A percentile compares a stretch with the other conserved stretches of the same genome.
These are phyloP conservation scores for Pachyseris speciosa DNA, from an alignment of 64 coral and sea anemone species.

Conservation along the genomic window DNA sequence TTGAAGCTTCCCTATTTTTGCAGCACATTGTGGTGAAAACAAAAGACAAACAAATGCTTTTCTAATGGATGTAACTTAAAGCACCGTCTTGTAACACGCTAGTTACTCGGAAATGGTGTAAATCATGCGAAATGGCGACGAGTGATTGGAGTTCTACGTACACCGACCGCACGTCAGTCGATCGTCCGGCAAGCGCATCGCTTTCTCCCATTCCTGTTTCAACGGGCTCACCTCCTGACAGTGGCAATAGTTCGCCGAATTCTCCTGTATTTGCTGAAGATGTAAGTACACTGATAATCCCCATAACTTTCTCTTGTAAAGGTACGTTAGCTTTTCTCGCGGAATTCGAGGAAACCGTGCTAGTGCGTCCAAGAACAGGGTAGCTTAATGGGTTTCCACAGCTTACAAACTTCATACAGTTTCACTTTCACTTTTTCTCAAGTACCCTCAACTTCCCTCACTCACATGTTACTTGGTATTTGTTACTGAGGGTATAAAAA, in stretches of 20 bases:
- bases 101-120: not conserved
- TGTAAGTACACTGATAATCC: no score
- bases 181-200: not conserved
- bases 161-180: slow-evolving; percentile 29
- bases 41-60: not conserved
- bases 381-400: no score
- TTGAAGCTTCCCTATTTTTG: not conserved
- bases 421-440: no score
- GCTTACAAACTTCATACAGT: no score
- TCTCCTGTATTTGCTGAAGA: slow-evolving; percentile 62
- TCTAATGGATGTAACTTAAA: slow-evolving; percentile 45
- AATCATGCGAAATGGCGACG: slow-evolving; percentile 37
- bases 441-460: no score
- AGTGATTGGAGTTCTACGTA: slow-evolving; percentile 51
- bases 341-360: not conserved
- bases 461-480: no score
- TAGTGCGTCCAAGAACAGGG: no score
- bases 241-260: slow-evolving; percentile 86
- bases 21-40: not conserved
- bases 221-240: slow-evolving; percentile 71
- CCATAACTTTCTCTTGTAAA: not conserved
- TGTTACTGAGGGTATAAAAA: no score
- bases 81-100: not conserved
- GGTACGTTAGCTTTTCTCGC: not conserved
- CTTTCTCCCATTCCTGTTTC: slow-evolving; percentile 78